A percentile compares a stretch with the other conserved stretches of the same genome.
phyloP scores from a whole-genome alignment of 1,140 invertebrate species.

The Lanistes nyassanus region DNA sequence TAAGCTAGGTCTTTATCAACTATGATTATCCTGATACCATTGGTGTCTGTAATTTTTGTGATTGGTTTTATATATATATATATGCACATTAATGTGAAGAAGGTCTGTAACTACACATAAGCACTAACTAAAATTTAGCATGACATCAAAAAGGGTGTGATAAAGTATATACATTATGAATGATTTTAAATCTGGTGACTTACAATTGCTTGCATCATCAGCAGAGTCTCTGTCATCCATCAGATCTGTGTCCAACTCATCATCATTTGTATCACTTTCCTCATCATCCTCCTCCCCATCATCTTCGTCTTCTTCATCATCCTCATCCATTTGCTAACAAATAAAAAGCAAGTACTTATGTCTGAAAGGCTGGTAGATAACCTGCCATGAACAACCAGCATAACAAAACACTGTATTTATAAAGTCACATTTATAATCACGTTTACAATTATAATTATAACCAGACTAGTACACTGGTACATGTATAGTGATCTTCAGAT shows the following conservation, averaged over 20 bases:
- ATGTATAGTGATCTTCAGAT: no score
- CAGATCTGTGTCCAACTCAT: conserved; percentile 61
- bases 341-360: background rate
- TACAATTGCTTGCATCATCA: conserved; percentile 54
- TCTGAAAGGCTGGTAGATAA: background rate
- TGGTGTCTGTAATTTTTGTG: no score
- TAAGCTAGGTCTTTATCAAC: no score
- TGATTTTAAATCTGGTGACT: background rate
- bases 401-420: background rate
- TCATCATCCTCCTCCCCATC: conserved; percentile 61
- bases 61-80: no score
- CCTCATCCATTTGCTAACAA: conserved; percentile 56
- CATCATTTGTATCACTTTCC: conserved; percentile 63
- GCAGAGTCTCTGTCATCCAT: conserved; percentile 62
- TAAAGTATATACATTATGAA: no score
- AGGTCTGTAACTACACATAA: no score
- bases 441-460: background rate
- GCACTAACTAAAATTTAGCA: no score
- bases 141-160: no score
- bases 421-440: no score
- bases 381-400: background rate
- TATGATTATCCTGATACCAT: no score
- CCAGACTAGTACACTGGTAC: no score
- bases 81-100: no score
- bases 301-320: conserved; percentile 63